Percentiles rank a stretch among this genome's conserved stretches.
Conservation (phyloP, 2,797 vertebrate species). For the Coendou prehensilis region DNA sequence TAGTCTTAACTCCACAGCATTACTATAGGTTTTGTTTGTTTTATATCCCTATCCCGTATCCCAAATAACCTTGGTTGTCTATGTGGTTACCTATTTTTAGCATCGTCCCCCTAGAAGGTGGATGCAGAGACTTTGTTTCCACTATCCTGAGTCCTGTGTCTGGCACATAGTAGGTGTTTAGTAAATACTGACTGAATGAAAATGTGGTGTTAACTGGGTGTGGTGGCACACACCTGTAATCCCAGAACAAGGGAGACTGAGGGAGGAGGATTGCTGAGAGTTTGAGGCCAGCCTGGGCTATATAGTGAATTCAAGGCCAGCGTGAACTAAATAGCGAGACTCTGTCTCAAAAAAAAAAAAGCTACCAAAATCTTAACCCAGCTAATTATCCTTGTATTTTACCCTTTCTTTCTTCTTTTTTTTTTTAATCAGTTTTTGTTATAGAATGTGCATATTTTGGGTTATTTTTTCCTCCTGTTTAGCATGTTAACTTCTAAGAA, state of each 20-base stretch:
- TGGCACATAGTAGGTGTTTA: background rate
- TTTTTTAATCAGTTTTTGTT: slow-evolving; percentile 31
- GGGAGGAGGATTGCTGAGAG: background rate
- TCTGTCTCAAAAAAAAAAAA: background rate
- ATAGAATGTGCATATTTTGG: background rate
- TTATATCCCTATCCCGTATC: background rate
- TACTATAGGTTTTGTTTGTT: background rate
- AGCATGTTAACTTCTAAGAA: slow-evolving; percentile 53
- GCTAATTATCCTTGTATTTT: slow-evolving; percentile 2
- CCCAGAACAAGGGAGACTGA: background rate
- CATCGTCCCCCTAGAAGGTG: background rate
- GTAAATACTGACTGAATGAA: slow-evolving; percentile 8
- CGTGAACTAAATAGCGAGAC: background rate
- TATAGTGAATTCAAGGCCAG: background rate
- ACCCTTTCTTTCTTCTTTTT: background rate
- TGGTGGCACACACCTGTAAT: background rate
- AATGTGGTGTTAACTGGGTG: background rate
- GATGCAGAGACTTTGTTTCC: background rate
- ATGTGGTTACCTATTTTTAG: slow-evolving; percentile 3
- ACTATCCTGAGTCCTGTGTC: background rate
- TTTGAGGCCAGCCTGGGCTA: background rate
- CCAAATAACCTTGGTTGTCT: background rate
- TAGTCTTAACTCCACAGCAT: background rate
- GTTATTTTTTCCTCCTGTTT: slow-evolving; percentile 49
- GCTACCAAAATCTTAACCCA: slow-evolving; percentile 44